Percentiles rank a stretch among this genome's conserved stretches.
Evolutionary conservation across 2,113 vertebrate species (phyloP).

Genomic region (Ovis canadensis): DNA sequence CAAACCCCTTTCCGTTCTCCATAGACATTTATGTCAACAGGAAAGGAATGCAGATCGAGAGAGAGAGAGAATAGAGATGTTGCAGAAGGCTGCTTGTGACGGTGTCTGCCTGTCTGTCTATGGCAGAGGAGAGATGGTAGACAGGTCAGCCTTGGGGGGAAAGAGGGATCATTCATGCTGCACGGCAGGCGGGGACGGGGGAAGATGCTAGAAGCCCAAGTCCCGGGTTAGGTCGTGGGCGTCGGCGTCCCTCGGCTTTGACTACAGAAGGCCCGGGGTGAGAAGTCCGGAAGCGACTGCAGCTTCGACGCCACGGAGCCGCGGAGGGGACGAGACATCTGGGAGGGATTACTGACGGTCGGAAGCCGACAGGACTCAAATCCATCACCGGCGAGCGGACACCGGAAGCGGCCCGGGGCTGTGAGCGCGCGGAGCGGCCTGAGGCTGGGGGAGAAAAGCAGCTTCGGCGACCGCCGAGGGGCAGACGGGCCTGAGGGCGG

Average conservation of each 20-base stretch:
- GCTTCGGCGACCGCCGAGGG: rapidly evolving
- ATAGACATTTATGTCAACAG: not conserved
- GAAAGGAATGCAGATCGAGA: not conserved
- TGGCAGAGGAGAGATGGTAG: not conserved
- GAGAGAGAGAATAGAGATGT: not conserved
- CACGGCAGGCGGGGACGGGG: not conserved
- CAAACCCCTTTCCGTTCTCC: slow-evolving; percentile 79
- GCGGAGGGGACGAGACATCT: not conserved
- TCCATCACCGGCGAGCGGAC: not conserved
- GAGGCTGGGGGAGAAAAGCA: not conserved
- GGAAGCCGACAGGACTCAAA: not conserved
- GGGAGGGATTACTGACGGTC: not conserved
- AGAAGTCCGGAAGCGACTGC: not conserved
- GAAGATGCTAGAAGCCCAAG: not conserved
- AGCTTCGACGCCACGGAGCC: not conserved
- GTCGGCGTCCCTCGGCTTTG: not conserved
- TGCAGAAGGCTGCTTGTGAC: not conserved
- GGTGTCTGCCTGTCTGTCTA: not conserved
- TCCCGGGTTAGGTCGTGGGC: too few species aligned
- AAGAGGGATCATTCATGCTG: not conserved
- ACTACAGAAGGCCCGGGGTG: not conserved
- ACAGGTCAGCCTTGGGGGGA: not conserved
- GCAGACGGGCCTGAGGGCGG: rapidly evolving
- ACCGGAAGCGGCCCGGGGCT: not conserved
- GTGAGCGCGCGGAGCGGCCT: too few species aligned